Percentiles rank a stretch among this genome's conserved stretches.
Conservation (phyloP, 2,797 vertebrate genomes). For the Scolopax bukidnonensis region DNA sequence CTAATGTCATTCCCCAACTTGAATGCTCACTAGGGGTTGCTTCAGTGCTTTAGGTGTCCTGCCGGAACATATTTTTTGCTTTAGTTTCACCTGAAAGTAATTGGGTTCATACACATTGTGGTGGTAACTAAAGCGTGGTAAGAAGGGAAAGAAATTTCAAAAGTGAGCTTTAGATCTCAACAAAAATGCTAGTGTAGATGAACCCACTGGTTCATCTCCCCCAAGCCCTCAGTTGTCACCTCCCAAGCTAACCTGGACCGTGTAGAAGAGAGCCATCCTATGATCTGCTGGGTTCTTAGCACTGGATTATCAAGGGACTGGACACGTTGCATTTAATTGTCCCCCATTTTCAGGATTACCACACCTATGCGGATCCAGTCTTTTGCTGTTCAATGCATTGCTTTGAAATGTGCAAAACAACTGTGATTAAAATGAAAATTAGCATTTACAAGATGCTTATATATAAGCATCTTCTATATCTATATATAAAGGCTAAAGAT, state of each 20-base stretch:
- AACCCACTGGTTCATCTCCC: neutral
- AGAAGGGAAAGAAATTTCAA: neutral
- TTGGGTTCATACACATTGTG: neutral
- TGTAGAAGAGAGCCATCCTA: neutral
- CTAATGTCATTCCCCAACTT: neutral
- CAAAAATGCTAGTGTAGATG: neutral
- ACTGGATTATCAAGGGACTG: accelerated
- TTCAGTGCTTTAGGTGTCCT: neutral
- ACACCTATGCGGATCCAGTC: neutral
- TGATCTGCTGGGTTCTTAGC: neutral
- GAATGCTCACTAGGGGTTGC: neutral
- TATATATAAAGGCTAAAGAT: neutral
- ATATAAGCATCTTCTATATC: neutral
- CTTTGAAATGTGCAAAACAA: neutral
- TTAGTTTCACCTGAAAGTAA: neutral
- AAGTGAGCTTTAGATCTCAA: neutral
- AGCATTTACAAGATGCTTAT: neutral
- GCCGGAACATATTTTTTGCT: neutral
- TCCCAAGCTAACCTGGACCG: neutral
- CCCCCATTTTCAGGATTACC: neutral
- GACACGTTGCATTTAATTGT: accelerated
- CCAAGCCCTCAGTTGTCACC: neutral
- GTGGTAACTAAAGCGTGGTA: neutral
- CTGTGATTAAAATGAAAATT: neutral
- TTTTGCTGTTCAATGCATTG: neutral